These are phyloP conservation scores for Trichogramma evanescens DNA, from an alignment of 2,888 invertebrate species.

Conservation along the genomic window DNA sequence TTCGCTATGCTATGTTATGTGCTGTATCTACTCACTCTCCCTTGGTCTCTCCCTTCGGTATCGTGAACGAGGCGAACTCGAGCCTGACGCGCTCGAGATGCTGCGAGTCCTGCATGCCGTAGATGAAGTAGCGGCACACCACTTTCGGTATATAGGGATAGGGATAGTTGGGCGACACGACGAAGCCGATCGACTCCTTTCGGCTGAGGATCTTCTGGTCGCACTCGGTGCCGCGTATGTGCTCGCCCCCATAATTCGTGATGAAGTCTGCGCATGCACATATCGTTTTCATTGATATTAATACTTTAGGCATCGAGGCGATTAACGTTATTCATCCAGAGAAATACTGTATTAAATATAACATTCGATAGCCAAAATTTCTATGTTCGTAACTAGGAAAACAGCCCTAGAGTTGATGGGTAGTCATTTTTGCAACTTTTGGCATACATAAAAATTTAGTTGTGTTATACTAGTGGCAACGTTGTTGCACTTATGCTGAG, in stretches of 20 bases:
- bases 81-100: conserved; percentile 89
- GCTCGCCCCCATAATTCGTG: conserved; percentile 87
- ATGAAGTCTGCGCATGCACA: conserved; percentile 65
- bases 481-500: too few relatives aligned
- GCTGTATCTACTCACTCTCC: conserved; percentile 64
- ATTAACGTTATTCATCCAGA: too few relatives aligned
- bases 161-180: conserved; percentile 95
- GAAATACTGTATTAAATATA: too few relatives aligned
- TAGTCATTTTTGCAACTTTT: too few relatives aligned
- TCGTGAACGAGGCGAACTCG: conserved; percentile 82
- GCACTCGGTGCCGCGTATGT: conserved; percentile 95
- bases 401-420: too few relatives aligned
- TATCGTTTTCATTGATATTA: background rate
- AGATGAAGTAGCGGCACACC: conserved; percentile 96
- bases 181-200: conserved; percentile 85
- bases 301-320: background rate
- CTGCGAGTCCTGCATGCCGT: conserved; percentile 95
- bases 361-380: too few relatives aligned
- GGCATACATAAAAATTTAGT: too few relatives aligned
- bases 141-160: conserved; percentile 91
- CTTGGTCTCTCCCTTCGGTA: conserved; percentile 69
- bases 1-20: background rate
- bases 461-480: too few relatives aligned
- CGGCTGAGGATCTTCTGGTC: conserved; percentile 94
- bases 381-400: too few relatives aligned